Evolutionary conservation across 2,888 invertebrate genomes (phyloP), one percentile per base, ranked within the genome.

Genomic region (Furcula furcula): DNA sequence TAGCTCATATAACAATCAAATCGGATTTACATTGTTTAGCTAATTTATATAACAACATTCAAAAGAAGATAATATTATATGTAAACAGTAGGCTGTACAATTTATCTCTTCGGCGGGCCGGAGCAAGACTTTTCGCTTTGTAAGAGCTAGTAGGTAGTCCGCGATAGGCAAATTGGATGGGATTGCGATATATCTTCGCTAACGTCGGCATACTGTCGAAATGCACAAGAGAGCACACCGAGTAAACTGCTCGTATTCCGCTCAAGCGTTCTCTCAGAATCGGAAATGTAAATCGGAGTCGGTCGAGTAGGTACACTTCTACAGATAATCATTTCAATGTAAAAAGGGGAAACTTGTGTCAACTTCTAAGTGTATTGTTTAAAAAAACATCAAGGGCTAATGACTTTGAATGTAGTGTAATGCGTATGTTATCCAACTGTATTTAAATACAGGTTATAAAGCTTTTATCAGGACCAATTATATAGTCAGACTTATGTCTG

Each of bases 121-220:
- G 68, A 68, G 75, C 65, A 70, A 82, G 77, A 83, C 84, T 85
- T 85, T 75, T 78, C 74, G 80, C 77, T 78, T 83, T 83, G 81
- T 77, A 76, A 77, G 65, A 78, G 76, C 73, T 75, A 74, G 72
- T 74, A 76, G 68, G 69, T 68, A 74, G 72, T 65, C 75, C 72
- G 74, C 74, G 74, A 75, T 68, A 81, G 76, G 80, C 76, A 83
- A 86, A 85, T 85, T 86, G 83, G 84, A 83, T 77, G 65, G 76
- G 78, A 85, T 82, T 84, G 84, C 78, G 82, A 84, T 81, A 82
- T 81, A 85, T 81, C 79, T 83, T 67, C 66, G 73, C 68, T 73
- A 68, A 72, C 75, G 73, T 72, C 69, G 65, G 69, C 61, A 67
- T 76, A 73, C 75, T 80, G 78, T 69, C 74, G 76, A 82, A 82